Evolutionary conservation across 2,888 invertebrate species (phyloP).

Genomic region (Peribatodes rhomboidaria): DNA sequence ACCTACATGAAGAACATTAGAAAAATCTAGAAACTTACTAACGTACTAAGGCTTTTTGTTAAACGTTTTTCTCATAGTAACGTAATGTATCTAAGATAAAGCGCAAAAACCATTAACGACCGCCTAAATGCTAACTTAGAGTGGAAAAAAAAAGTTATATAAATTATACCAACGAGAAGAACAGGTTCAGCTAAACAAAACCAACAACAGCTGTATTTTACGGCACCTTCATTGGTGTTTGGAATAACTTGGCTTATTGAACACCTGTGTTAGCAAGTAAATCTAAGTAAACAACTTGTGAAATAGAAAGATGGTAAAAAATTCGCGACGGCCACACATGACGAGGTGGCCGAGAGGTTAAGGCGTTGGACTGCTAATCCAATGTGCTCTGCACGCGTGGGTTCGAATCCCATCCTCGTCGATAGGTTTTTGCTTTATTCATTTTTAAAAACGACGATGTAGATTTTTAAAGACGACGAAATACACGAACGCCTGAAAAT

Average conservation of each 20-base stretch:
- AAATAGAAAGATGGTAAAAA: conserved; percentile 20
- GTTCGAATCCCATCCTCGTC: conserved; percentile 94
- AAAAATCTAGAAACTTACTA: not conserved
- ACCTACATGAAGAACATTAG: not conserved
- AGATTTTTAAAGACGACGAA: too few species aligned
- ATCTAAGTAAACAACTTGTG: conserved; percentile 6
- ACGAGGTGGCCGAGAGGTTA: conserved; percentile 87
- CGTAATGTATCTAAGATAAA: not conserved
- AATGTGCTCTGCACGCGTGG: conserved; percentile 95
- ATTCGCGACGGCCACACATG: conserved; percentile 45
- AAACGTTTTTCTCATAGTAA: not conserved
- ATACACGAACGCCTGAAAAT: not conserved
- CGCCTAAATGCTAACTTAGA: conserved; percentile 43
- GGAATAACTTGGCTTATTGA: conserved; percentile 47
- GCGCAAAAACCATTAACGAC: conserved; percentile 36
- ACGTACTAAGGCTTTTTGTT: not conserved
- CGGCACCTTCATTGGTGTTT: conserved; percentile 51
- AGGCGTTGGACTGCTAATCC: conserved; percentile 92
- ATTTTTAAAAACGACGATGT: too few species aligned
- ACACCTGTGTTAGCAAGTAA: conserved; percentile 43
- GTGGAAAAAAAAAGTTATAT: conserved; percentile 52
- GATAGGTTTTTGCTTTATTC: conserved; percentile 55
- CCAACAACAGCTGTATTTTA: conserved; percentile 54
- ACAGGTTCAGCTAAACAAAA: conserved; percentile 32
- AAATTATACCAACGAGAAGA: conserved; percentile 46